Evolutionary conservation across 2,113 vertebrate genomes (phyloP), one percentile per base, ranked within the genome.

Genomic region (Hystrix cristata): DNA sequence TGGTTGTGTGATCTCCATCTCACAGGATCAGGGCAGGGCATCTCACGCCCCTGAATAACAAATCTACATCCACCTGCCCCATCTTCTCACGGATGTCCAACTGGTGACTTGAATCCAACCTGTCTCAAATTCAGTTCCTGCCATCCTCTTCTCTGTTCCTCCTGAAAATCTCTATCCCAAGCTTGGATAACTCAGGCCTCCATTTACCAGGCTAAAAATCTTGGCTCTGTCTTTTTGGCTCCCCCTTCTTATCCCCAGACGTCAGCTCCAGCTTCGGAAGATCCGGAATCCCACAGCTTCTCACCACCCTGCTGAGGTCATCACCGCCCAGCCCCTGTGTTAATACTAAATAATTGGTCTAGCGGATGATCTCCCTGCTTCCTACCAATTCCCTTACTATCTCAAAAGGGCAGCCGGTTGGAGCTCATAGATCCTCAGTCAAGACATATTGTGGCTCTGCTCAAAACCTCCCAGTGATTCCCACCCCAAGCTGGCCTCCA

Each of bases 1-100:
- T 83, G 0, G 7, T 2, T 1, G 9, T 1, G 9, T 25, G 21
- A n/a, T 29, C 15, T 43, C 59, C 38, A 38, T 38, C 38, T 38
- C 38, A 38, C 38, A 38, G 38, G 38, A 38, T 18, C 23, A 53
- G 23, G 21, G 53, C 48, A 29, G 31, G 9, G 34, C 59, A 34
- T 38, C 82, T 94, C 38, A 27, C 43, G 7, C 11, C 67, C 43
- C 71, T n/a, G 65, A 31, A 13, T 27, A 59, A n/a, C 67, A 38
- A 53, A 80, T 55, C 64, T 15, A 4, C 11, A 1, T 43, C 5
- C 8, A 64, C 16, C n/a, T 38, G 15, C 72, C 38, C 64, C n/a
- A 38, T 78, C 55, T 6, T n/a, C 16, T 80, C 72, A 51, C 31
- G 5, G 2, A 19, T 13, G 55, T 51, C 29, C 38, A 60, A 0